Conservation (phyloP, 2,888 invertebrate species). For the Lumbricus terrestris region DNA sequence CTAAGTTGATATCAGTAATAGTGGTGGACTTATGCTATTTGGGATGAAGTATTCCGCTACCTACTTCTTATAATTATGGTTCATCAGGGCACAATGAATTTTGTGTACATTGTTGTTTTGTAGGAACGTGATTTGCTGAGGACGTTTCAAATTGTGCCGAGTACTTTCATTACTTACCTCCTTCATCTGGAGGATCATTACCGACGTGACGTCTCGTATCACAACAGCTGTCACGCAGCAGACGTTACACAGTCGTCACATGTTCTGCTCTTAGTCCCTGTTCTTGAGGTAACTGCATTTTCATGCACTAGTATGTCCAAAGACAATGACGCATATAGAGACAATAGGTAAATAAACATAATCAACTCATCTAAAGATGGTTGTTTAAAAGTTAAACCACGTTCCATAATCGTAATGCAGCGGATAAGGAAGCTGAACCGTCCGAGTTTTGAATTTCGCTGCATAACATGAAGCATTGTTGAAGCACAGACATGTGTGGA, state of each 20-base stretch:
- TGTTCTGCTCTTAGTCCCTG: slow-evolving; percentile 91
- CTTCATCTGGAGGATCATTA: slow-evolving; percentile 98
- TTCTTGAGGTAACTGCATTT: slow-evolving; percentile 72
- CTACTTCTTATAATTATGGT: background rate
- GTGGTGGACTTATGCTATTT: background rate
- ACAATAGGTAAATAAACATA: background rate
- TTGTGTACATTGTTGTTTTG: too few species aligned
- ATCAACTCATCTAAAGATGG: too few species aligned
- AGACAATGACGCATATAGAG: background rate
- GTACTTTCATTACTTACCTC: slow-evolving; percentile 92
- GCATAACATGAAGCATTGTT: too few species aligned
- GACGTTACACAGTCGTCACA: slow-evolving; percentile 97
- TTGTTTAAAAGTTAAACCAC: too few species aligned
- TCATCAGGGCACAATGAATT: background rate
- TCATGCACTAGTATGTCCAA: background rate
- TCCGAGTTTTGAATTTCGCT: too few species aligned
- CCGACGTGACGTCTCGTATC: slow-evolving; percentile 95
- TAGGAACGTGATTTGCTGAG: slow-evolving; percentile 66
- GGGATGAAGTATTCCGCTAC: background rate
- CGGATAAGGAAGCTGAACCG: too few species aligned
- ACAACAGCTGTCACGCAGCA: slow-evolving; percentile 96
- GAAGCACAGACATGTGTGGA: too few species aligned
- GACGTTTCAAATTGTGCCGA: slow-evolving; percentile 88
- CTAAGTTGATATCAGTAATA: too few species aligned
- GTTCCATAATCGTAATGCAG: too few species aligned